These are phyloP conservation scores for Euplagia quadripunctaria DNA, from an alignment of 2,888 invertebrate genomes.

Conservation along the genomic window DNA sequence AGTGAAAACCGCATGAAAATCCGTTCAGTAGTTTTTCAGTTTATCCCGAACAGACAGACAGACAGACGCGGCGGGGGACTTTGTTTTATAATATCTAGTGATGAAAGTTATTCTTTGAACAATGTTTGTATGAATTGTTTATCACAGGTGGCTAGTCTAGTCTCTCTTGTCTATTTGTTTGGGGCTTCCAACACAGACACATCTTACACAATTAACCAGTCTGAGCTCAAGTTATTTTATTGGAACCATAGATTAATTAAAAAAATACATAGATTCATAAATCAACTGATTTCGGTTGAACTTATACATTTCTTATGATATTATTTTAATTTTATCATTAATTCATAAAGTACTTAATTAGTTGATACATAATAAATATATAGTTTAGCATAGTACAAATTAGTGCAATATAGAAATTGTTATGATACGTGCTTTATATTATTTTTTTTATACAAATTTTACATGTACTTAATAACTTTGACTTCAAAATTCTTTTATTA, in stretches of 20 bases:
- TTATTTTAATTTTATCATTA: constrained; percentile 29
- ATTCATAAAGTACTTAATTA: constrained; percentile 56
- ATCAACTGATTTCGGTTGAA: constrained; percentile 24
- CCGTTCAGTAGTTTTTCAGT: too few relatives aligned
- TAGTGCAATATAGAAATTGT: constrained; percentile 56
- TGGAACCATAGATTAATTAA: background rate
- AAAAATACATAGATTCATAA: constrained; percentile 8
- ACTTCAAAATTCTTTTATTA: constrained; percentile 10
- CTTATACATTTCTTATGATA: constrained; percentile 50
- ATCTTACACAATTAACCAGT: background rate
- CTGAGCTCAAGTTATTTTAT: background rate
- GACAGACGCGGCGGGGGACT: too few relatives aligned
- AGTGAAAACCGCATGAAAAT: too few relatives aligned
- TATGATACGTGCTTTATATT: constrained; percentile 31
- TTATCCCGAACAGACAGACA: too few relatives aligned
- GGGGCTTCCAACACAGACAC: background rate
- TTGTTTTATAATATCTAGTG: too few relatives aligned
- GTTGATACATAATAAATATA: constrained; percentile 36
- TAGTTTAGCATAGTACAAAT: constrained; percentile 63
- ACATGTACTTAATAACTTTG: constrained; percentile 36
- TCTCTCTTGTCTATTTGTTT: background rate
- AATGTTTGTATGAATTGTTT: background rate
- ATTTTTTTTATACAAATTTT: constrained; percentile 11
- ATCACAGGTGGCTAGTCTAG: background rate
- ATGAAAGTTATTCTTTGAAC: background rate